Conservation (phyloP, 1,140 invertebrate species). For the Agraylea sexmaculata region DNA sequence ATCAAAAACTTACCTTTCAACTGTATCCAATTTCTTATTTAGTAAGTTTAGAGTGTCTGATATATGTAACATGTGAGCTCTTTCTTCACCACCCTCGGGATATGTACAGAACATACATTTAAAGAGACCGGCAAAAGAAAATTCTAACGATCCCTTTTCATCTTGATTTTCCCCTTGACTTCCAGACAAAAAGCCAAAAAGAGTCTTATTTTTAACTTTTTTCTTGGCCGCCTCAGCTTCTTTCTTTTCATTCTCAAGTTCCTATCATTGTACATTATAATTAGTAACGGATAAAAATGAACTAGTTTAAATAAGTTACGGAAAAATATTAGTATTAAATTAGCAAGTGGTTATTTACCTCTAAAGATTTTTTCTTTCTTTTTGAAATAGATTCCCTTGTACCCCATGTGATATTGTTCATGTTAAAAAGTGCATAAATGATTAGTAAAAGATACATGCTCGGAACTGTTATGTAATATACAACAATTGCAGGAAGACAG, state of each 20-base stretch:
- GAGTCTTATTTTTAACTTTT: conserved; percentile 69
- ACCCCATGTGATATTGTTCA: conserved; percentile 85
- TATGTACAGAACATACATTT: conserved; percentile 84
- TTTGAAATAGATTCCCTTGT: conserved; percentile 60
- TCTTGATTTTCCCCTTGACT: conserved; percentile 58
- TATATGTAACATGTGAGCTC: conserved; percentile 73
- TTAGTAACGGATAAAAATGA: neutral
- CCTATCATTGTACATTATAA: conserved; percentile 36
- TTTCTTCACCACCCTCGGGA: conserved; percentile 73
- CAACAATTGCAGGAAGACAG: conserved; percentile 63
- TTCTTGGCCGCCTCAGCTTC: conserved; percentile 74
- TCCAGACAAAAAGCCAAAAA: conserved; percentile 69
- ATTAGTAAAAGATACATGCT: conserved; percentile 89
- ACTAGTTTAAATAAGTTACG: neutral
- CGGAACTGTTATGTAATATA: conserved; percentile 87
- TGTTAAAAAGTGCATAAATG: conserved; percentile 82
- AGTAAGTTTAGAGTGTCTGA: conserved; percentile 73
- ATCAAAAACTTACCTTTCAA: conserved; percentile 64
- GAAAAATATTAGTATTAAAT: no score
- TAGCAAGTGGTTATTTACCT: no score
- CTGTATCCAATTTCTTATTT: conserved; percentile 64
- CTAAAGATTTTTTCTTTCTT: no score
- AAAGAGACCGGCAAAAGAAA: conserved; percentile 80
- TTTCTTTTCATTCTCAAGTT: conserved; percentile 81
- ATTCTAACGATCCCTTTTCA: conserved; percentile 83